These are phyloP conservation scores for Eilema caniola DNA, from an alignment of 2,888 invertebrate species.

Conservation along the genomic window DNA sequence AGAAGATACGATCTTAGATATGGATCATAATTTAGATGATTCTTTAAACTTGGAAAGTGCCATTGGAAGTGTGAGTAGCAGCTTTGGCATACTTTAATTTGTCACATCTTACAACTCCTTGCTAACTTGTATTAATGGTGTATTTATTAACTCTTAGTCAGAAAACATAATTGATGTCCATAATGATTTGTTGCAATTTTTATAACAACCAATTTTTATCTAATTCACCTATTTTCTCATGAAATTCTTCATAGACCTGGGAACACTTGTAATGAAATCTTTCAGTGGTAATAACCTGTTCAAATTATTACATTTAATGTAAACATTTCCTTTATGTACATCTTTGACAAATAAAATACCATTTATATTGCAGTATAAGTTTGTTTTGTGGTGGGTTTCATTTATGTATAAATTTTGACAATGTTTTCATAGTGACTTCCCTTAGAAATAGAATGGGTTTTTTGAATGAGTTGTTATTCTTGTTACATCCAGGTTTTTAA, in stretches of 20 bases:
- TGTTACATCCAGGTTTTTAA: background rate
- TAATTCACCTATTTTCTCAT: background rate
- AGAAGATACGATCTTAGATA: constrained; percentile 45
- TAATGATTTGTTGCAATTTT: background rate
- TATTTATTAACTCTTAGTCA: background rate
- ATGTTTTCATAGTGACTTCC: background rate
- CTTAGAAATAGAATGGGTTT: background rate
- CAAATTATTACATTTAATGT: background rate
- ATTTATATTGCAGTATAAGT: background rate
- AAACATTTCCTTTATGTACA: background rate
- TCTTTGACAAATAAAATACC: background rate
- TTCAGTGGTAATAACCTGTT: background rate
- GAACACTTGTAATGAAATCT: background rate
- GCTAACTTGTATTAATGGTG: background rate
- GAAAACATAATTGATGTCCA: background rate
- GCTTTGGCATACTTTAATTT: constrained; percentile 7
- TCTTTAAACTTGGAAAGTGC: constrained; percentile 74
- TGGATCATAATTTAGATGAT: constrained; percentile 82
- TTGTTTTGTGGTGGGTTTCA: background rate
- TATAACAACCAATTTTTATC: background rate
- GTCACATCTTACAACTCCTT: background rate
- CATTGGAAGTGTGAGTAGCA: constrained; percentile 74
- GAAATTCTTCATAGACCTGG: background rate
- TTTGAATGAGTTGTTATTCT: background rate
- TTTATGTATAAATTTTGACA: background rate